phyloP scores from a whole-genome alignment of 2,113 vertebrate species.

The Lycocorax pyrrhopterus region DNA sequence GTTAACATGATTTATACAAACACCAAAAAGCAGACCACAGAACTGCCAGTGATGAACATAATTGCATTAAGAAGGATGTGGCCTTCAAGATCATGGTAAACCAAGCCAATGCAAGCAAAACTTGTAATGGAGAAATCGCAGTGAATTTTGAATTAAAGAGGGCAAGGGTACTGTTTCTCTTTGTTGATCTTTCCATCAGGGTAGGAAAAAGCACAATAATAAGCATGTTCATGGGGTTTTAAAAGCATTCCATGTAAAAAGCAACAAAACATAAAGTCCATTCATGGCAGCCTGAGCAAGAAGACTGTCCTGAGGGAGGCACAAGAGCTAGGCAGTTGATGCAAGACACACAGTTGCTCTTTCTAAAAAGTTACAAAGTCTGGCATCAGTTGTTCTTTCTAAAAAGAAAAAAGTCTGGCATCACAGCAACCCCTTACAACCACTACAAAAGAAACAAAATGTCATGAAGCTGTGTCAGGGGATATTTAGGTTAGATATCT shows the following conservation, averaged over 20 bases:
- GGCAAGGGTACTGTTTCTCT: neutral
- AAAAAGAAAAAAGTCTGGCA: neutral
- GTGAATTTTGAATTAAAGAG: neutral
- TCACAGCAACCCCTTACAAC: neutral
- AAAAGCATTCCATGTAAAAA: neutral
- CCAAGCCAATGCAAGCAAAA: constrained; percentile 23
- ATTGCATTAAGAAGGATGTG: neutral
- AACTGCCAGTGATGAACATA: neutral
- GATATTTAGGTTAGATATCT: neutral
- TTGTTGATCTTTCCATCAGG: neutral
- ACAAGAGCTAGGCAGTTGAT: neutral
- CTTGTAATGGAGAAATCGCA: neutral
- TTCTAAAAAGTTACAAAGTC: neutral
- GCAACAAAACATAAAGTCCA: neutral
- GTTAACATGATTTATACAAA: neutral
- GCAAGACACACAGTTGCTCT: neutral
- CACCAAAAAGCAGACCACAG: neutral
- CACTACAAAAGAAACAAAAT: neutral
- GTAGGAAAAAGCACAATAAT: neutral
- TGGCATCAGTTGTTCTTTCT: neutral
- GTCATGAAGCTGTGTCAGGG: neutral
- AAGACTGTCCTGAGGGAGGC: neutral
- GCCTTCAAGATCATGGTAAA: neutral
- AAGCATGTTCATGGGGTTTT: neutral
- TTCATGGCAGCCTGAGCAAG: neutral